Evolutionary conservation across 1,140 invertebrate species (phyloP).

Genomic region (Anastatus disparis): DNA sequence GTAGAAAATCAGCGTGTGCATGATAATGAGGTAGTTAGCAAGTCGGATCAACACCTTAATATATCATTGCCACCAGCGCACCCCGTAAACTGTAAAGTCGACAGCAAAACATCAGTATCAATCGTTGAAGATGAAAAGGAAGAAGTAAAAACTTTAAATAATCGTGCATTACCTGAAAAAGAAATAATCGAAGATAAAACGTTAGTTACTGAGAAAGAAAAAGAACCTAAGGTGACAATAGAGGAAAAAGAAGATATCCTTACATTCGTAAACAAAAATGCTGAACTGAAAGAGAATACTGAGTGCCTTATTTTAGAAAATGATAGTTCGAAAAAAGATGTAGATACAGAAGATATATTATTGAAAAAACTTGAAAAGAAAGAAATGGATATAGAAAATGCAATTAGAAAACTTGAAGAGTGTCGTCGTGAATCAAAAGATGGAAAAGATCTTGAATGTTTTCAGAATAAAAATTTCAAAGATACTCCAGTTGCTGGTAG

Average conservation of each 20-base stretch:
- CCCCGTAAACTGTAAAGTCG: constrained; percentile 10
- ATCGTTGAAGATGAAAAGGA: constrained; percentile 5
- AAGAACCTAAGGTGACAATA: background rate
- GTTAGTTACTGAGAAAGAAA: background rate
- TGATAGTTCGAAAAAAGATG: background rate
- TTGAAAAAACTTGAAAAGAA: constrained; percentile 26
- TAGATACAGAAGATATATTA: background rate
- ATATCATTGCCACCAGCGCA: constrained; percentile 14
- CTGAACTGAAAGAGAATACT: background rate
- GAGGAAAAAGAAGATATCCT: background rate
- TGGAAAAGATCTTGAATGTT: background rate
- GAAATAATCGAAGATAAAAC: background rate
- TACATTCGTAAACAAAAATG: constrained; percentile 22
- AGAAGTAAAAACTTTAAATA: background rate
- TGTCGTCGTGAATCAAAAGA: constrained; percentile 15
- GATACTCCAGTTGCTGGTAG: constrained; percentile 13
- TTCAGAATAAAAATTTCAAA: constrained; percentile 38
- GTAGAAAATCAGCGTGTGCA: constrained; percentile 31
- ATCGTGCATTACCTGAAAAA: background rate
- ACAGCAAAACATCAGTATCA: constrained; percentile 2
- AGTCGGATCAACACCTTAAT: constrained; percentile 29
- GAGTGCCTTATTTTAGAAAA: constrained; percentile 17
- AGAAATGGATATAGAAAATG: constrained; percentile 18
- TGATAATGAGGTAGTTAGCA: constrained; percentile 30
- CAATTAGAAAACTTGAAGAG: constrained; percentile 25